Evolutionary conservation across 2,113 vertebrate species (phyloP).

Genomic region (Prolemur simus): DNA sequence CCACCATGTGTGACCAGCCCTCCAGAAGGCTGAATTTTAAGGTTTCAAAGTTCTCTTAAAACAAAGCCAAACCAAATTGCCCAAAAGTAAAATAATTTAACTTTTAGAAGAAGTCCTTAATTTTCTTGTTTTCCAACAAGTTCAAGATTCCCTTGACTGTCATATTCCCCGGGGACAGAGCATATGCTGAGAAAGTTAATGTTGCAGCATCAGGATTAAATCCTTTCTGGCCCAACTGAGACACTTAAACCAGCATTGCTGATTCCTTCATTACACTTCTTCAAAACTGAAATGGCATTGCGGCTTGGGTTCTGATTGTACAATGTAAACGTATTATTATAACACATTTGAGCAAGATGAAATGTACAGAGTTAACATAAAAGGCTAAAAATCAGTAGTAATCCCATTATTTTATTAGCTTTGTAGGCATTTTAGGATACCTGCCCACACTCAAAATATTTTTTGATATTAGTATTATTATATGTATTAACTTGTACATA

Average conservation of each 20-base stretch:
- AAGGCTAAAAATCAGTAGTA: neutral
- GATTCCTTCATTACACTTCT: neutral
- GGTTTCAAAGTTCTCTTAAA: neutral
- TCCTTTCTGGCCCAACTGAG: neutral
- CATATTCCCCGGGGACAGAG: neutral
- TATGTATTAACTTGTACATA: neutral
- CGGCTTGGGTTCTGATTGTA: neutral
- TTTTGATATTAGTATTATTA: neutral
- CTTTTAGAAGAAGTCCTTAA: neutral
- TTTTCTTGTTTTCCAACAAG: neutral
- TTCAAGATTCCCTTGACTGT: neutral
- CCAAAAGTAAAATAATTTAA: neutral
- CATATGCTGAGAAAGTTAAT: neutral
- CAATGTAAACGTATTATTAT: neutral
- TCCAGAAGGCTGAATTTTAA: neutral
- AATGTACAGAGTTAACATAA: rapidly evolving
- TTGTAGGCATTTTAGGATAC: neutral
- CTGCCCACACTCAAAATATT: neutral
- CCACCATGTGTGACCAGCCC: neutral
- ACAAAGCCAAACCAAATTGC: neutral
- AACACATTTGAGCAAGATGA: neutral
- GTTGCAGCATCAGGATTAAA: neutral
- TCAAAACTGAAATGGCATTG: neutral
- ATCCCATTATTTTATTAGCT: neutral
- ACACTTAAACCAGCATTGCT: neutral